These are phyloP conservation scores for Serranus cabrilla DNA, from an alignment of 2,797 vertebrate genomes.

Conservation along the genomic window DNA sequence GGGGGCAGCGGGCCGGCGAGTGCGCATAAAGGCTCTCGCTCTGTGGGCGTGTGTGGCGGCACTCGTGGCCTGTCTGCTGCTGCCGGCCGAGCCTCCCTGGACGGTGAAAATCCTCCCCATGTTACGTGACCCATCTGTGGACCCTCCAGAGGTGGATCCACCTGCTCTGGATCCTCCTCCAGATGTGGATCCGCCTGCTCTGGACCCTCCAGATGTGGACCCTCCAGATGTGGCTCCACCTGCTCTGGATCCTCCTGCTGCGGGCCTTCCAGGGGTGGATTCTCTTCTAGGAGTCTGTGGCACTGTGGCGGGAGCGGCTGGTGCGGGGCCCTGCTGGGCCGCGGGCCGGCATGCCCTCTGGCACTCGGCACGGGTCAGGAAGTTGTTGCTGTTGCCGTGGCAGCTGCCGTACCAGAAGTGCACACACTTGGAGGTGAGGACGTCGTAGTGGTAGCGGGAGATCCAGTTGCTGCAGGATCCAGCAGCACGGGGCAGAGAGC, in stretches of 20 bases:
- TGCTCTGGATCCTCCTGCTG: slow-evolving; percentile 14
- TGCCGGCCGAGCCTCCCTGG: slow-evolving; percentile 37
- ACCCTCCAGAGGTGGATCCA: slow-evolving; percentile 29
- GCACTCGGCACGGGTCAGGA: slow-evolving; percentile 89
- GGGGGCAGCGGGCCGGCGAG: slow-evolving; percentile 54
- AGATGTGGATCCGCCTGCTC: slow-evolving; percentile 19
- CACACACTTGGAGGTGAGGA: slow-evolving; percentile 87
- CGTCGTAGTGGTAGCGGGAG: slow-evolving; percentile 89
- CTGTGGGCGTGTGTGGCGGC: slow-evolving; percentile 75
- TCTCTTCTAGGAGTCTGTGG: slow-evolving; percentile 5
- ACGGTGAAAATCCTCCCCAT: slow-evolving; percentile 73
- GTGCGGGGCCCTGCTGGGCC: slow-evolving; percentile 20
- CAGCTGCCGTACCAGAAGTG: slow-evolving; percentile 97
- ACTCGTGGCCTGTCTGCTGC: slow-evolving; percentile 58
- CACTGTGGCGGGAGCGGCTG: neutral
- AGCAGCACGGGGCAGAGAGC: slow-evolving; percentile 90
- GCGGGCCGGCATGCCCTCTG: slow-evolving; percentile 81
- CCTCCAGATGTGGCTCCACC: slow-evolving; percentile 21
- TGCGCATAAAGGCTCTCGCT: slow-evolving; percentile 51
- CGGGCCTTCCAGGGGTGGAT: slow-evolving; percentile 10
- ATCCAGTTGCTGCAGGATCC: slow-evolving; percentile 91
- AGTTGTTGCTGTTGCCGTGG: slow-evolving; percentile 95
- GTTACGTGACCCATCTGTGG: slow-evolving; percentile 48
- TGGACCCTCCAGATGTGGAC: slow-evolving; percentile 18
- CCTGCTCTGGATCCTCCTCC: slow-evolving; percentile 19